phyloP scores from a whole-genome alignment of 2,113 vertebrate genomes.

The Solea senegalensis region DNA sequence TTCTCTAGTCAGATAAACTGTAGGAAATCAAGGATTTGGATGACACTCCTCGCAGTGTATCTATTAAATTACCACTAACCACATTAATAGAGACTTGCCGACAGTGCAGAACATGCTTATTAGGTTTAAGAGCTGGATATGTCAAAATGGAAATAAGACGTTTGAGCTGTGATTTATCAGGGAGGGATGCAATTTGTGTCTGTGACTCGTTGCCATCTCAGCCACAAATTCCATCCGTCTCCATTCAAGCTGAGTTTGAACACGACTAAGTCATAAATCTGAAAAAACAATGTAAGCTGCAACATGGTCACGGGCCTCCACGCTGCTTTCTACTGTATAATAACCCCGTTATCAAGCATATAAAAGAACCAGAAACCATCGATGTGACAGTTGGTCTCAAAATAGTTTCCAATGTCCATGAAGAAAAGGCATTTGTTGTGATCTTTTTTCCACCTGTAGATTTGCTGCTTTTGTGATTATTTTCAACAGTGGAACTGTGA shows the following conservation, averaged over 20 bases:
- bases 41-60: neutral
- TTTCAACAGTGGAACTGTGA: too few relatives aligned
- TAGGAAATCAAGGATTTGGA: neutral
- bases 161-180: neutral
- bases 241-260: neutral
- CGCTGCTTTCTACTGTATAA: neutral
- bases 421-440: too few relatives aligned
- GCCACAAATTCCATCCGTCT: neutral
- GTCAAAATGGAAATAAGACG: neutral
- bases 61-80: neutral
- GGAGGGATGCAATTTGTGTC: neutral
- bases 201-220: neutral
- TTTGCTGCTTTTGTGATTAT: too few relatives aligned
- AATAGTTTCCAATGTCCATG: too few relatives aligned
- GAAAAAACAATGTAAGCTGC: neutral
- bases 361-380: too few relatives aligned
- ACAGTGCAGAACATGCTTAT: neutral
- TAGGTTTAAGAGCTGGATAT: neutral
- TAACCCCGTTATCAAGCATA: neutral
- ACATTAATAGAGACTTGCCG: neutral
- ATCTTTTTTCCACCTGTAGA: too few relatives aligned
- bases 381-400: too few relatives aligned
- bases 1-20: neutral
- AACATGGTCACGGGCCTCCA: neutral
- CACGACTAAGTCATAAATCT: neutral